Evolutionary conservation across 2,888 invertebrate genomes (phyloP), one percentile per base, ranked within the genome.

Genomic region (Cylindroiulus punctatus): DNA sequence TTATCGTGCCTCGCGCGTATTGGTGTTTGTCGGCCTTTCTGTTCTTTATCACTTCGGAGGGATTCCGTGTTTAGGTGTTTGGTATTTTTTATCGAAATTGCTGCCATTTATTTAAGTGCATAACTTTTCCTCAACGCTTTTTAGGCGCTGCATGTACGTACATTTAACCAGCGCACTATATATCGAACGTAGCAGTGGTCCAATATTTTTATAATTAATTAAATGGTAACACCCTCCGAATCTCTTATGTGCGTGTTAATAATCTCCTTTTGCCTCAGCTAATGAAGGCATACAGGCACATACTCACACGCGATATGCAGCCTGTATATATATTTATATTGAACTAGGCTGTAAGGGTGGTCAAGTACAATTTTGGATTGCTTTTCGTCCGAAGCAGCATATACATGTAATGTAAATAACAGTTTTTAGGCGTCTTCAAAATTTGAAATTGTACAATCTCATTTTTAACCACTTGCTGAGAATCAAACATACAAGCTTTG

Each of bases 181-280:
- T 65, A 65, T 76, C 30, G 76, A 76, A 76, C 76, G 76, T 17
- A 2, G 30, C 26, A 30, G 76, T 76, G 30, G 30, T 65, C 30
- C 76, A 76, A 76, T 76, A 76, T 76, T 76, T 76, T 32, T 32
- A 76, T 76, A 76, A 76, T 76, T 76, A 76, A 76, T 76, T 76
- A 76, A 76, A 76, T 76, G 76, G 76, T 76, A 76, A 76, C 76
- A 76, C 76, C 76, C 76, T 76, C 76, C 17, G 76, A 76, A 76
- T 76, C 30, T 65, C 57, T 76, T 30, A 32, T 76, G 26, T 76
- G 76, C 76, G 76, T 76, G 76, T 76, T 76, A 76, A 76, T 76
- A 30, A 76, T 76, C 76, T 65, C 76, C 30, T 26, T 76, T 30
- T 76, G 76, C 30, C 30, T 30, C 26, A 17, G 76, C 30, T 76